These are phyloP conservation scores for Hemibagrus guttatus DNA, from an alignment of 2,797 vertebrate genomes.

Conservation along the genomic window DNA sequence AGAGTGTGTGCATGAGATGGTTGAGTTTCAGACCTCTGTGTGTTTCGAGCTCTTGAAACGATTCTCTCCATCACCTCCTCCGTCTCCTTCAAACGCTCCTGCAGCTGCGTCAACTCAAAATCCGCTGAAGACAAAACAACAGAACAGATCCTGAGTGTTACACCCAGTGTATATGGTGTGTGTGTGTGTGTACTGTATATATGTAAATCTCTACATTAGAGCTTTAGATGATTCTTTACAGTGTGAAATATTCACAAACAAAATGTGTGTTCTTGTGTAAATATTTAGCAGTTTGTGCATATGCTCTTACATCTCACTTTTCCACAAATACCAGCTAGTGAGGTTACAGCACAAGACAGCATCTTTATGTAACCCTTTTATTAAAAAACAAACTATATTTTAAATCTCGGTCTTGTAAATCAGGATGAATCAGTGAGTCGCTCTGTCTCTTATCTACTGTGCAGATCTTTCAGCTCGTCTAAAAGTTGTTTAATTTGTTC, in stretches of 20 bases:
- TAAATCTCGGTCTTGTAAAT: neutral
- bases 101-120: constrained; percentile 89
- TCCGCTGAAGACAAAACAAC: constrained; percentile 76
- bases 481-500: neutral
- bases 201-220: neutral
- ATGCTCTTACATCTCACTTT: no score
- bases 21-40: constrained; percentile 75
- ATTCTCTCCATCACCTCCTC: constrained; percentile 94
- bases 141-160: neutral
- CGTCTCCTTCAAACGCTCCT: constrained; percentile 91
- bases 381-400: neutral
- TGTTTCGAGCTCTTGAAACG: constrained; percentile 80
- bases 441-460: neutral
- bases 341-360: neutral
- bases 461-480: neutral
- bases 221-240: neutral
- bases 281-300: neutral
- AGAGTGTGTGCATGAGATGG: neutral
- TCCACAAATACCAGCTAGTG: no score
- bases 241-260: neutral
- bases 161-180: neutral
- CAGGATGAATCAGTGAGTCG: neutral
- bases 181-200: neutral
- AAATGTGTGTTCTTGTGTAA: neutral
- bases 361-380: neutral